Evolutionary conservation across 2,797 vertebrate genomes (phyloP).

Genomic region (Sebastes elongatus): DNA sequence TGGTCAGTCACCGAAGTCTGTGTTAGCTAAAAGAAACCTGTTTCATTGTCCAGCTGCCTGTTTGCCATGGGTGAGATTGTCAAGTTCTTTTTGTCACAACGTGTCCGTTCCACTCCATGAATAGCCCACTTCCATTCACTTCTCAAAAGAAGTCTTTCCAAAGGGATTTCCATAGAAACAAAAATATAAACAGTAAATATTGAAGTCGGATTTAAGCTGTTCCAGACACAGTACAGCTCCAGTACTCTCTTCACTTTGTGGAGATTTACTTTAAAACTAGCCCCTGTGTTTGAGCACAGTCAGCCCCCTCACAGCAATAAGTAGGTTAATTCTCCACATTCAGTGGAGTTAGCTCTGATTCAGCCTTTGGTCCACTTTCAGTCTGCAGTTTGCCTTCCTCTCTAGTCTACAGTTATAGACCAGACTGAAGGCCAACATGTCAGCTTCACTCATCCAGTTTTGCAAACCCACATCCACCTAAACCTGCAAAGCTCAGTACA

Average conservation of each 20-base stretch:
- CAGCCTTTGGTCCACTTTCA: neutral
- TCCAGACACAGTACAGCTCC: neutral
- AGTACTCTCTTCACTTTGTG: neutral
- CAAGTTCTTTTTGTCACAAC: too few relatives aligned
- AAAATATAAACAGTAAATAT: neutral
- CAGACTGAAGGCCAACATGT: neutral
- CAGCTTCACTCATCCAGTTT: neutral
- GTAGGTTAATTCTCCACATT: neutral
- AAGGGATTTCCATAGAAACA: neutral
- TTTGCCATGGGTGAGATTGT: too few relatives aligned
- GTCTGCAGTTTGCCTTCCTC: neutral
- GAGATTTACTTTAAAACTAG: neutral
- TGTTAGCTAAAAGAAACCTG: too few relatives aligned
- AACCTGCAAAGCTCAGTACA: neutral
- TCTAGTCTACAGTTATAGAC: neutral
- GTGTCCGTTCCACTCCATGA: neutral
- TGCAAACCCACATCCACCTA: neutral
- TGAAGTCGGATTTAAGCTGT: too few relatives aligned
- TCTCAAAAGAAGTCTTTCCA: neutral
- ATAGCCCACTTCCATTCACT: neutral
- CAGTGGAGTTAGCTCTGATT: neutral
- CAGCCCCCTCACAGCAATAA: neutral
- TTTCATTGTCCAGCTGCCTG: too few relatives aligned
- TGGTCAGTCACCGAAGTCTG: too few relatives aligned
- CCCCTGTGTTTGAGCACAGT: neutral